Evolutionary conservation across 2,888 invertebrate genomes (phyloP).

Genomic region (Steromphala cineraria): DNA sequence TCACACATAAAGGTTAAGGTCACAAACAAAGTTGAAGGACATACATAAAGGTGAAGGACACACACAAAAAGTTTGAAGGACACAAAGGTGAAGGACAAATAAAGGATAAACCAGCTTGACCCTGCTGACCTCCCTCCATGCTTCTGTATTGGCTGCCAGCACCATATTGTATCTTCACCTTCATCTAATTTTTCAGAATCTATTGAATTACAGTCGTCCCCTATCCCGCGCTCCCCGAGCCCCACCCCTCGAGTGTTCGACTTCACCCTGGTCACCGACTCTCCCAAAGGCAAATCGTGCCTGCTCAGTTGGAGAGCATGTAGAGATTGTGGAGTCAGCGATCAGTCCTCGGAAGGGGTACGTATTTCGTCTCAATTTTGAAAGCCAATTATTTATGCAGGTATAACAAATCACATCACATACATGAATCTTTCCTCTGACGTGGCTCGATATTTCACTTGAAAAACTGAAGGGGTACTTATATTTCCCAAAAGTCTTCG

Average conservation of each 20-base stretch:
- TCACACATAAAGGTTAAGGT: too few relatives aligned
- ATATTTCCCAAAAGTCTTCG: too few relatives aligned
- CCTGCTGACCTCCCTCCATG: not conserved
- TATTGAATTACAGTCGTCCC: constrained; percentile 56
- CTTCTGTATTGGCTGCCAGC: constrained; percentile 1
- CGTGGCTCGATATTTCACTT: too few relatives aligned
- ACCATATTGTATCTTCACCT: constrained; percentile 10
- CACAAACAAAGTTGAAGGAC: too few relatives aligned
- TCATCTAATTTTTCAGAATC: constrained; percentile 40
- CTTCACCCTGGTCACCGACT: constrained; percentile 61
- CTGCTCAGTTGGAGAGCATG: constrained; percentile 71
- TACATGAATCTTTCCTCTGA: too few relatives aligned
- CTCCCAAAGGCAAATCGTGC: constrained; percentile 64
- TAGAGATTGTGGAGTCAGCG: constrained; percentile 67
- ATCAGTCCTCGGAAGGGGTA: constrained; percentile 69
- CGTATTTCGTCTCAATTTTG: not conserved
- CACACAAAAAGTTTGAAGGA: too few relatives aligned
- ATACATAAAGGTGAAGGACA: too few relatives aligned
- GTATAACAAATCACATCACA: too few relatives aligned
- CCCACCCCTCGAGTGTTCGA: constrained; percentile 62
- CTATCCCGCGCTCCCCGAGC: constrained; percentile 52
- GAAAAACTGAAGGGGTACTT: too few relatives aligned
- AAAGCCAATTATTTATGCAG: too few relatives aligned
- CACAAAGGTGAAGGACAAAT: too few relatives aligned
- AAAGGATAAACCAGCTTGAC: too few relatives aligned